Evolutionary conservation across 1,140 invertebrate genomes (phyloP), one percentile per base, ranked within the genome.

Genomic region (Meloidogyne floridensis): DNA sequence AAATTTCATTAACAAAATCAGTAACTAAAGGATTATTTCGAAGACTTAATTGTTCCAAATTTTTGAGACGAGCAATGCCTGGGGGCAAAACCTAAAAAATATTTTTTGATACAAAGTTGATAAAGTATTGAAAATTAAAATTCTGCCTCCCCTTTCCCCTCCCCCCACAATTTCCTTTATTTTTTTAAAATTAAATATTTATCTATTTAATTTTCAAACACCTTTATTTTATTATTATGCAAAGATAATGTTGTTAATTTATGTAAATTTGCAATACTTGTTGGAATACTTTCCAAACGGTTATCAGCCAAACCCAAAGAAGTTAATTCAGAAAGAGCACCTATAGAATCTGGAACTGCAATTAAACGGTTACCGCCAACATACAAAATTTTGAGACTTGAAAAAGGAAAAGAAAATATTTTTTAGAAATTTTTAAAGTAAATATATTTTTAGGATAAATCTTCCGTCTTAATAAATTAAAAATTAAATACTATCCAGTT

Each of bases 11-110:
- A 0, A 98, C 95, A 91, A 99, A 99, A 84, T 95, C 93, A 15
- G 95, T 95, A 2, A 99, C 96, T 80, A 84, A 77, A 84, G 97
- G 97, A 92, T 98, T 99, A 87, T 98, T 96, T 72, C 96, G 92
- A 20, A 98, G 91, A 91, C 95, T 97, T 77, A 98, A 91, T 94
- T 96, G 90, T 47, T 93, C 94, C 32, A 97, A 91, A 91, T 94
- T 94, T 91, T 93, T 94, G 18, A 99, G 91, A 42, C 94, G 94
- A 69, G 98, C 94, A 84, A 98, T 95, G 91, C 97, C 95, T 9
- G 95, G 95, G 42, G 97, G 97, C 69, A 98, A 92, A 20, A 96
- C 80, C 93, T 94, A n/a, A 98, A 91, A 81, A 93, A 81, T 43
- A 73, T 73, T 73, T 47, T 47, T 54, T 4, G 53, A 32, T 32